Evolutionary conservation across 2,113 vertebrate genomes (phyloP), one percentile per base, ranked within the genome.

Genomic region (Panurus biarmicus): DNA sequence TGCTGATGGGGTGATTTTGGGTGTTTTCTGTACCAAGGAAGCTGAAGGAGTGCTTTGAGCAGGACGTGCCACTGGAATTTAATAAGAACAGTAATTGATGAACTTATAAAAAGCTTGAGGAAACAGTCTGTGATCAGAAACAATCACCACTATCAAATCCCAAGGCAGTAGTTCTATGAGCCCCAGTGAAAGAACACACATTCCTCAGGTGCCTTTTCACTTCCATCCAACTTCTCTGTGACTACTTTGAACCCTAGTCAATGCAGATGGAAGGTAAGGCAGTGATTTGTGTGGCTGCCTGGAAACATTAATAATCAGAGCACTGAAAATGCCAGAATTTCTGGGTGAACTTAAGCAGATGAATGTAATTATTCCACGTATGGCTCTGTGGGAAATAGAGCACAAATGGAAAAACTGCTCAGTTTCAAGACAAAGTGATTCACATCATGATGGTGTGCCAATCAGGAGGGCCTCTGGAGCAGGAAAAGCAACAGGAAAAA

Each of bases 21-120:
- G 95, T 17, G 98, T 96, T 72, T 98, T 98, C 97, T 98, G 98
- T 9, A 98, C 89, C n/a, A 70, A 54, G 12, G 97, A 71, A 51
- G 97, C 18, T 26, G 94, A 72, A 13, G 97, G 85, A 28, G 64
- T 82, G 45, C 82, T 96, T 83, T 98, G 98, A 89, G 97, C 89
- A 36, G 97, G 95, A 44, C 97, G 97, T 25, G 97, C 91, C 84
- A 81, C 96, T 97, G 82, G 73, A 94, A 20, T 78, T 79, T 50
- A 47, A 65, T 44, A 50, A 87, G 17, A 95, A 22, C 20, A 48
- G 10, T 42, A 26, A 67, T 21, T 70, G 51, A 90, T 28, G 7
- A 86, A 69, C 28, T 77, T 38, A 29, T 0, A 79, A 5, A 73
- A 65, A 66, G 50, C 19, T 54, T 57, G 21, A 83, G 53, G 25